Conservation (phyloP, 2,888 invertebrate species). For the Lottia gigantea region DNA sequence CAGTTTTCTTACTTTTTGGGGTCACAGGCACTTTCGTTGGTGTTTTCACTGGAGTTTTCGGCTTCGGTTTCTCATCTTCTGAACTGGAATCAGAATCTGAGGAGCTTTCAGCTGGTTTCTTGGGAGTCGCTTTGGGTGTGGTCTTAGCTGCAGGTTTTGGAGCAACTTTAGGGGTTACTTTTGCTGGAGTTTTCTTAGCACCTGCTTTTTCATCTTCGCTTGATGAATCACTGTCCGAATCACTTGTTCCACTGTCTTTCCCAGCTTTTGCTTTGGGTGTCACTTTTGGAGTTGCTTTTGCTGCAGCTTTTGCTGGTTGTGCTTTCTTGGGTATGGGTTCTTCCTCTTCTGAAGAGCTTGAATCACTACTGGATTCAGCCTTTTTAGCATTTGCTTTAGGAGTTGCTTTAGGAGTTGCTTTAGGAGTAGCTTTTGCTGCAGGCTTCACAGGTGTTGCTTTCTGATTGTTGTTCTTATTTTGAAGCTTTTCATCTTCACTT, state of each 20-base stretch:
- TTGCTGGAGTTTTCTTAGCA: slow-evolving; percentile 18
- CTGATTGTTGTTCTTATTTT: slow-evolving; percentile 9
- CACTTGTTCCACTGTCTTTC: slow-evolving; percentile 29
- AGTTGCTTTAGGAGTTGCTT: slow-evolving; percentile 5
- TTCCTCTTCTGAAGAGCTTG: neutral
- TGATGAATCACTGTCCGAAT: slow-evolving; percentile 14
- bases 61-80: slow-evolving; percentile 20
- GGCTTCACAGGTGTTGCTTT: slow-evolving; percentile 16
- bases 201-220: slow-evolving; percentile 9
- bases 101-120: slow-evolving; percentile 31
- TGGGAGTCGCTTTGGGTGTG: slow-evolving; percentile 4
- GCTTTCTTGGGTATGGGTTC: neutral
- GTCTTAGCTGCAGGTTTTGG: slow-evolving; percentile 4
- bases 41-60: slow-evolving; percentile 16
- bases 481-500: neutral
- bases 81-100: slow-evolving; percentile 25
- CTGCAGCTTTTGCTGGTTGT: neutral
- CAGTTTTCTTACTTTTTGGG: slow-evolving; percentile 14
- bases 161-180: slow-evolving; percentile 12
- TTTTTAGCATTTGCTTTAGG: neutral
- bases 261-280: slow-evolving; percentile 28
- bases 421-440: neutral
- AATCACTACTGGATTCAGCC: neutral
- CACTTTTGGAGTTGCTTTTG: slow-evolving; percentile 10
- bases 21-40: neutral